Conservation (phyloP, 2,113 vertebrate genomes). For the Hippocampus mohnikei region DNA sequence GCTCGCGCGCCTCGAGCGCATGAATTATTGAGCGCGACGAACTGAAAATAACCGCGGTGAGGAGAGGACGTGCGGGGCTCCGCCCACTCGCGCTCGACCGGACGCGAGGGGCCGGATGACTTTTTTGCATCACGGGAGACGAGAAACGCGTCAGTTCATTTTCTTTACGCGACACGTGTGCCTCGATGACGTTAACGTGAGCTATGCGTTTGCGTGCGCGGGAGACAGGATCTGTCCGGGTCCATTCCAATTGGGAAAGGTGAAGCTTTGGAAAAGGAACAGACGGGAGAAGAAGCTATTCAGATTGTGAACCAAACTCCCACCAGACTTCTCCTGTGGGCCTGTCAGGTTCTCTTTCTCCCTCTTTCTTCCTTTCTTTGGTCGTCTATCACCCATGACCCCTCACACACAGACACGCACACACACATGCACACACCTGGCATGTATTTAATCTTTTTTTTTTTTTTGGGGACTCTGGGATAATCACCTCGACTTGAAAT, state of each 20-base stretch:
- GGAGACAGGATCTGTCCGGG: background rate
- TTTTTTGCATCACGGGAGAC: slow-evolving; percentile 23
- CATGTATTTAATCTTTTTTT: slow-evolving; percentile 67
- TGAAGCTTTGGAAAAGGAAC: slow-evolving; percentile 30
- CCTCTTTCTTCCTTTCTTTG: slow-evolving; percentile 9
- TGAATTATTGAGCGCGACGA: slow-evolving; percentile 72
- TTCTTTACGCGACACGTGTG: slow-evolving; percentile 11
- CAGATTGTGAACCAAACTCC: slow-evolving; percentile 49
- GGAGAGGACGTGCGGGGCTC: slow-evolving; percentile 33
- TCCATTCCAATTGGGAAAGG: slow-evolving; percentile 12
- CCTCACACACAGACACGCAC: slow-evolving; percentile 36
- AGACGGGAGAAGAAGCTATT: slow-evolving; percentile 53
- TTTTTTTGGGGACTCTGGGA: slow-evolving; percentile 29
- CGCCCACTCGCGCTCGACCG: slow-evolving; percentile 36
- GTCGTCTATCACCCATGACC: slow-evolving; percentile 46
- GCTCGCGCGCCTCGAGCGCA: slow-evolving; percentile 48
- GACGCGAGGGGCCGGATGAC: slow-evolving; percentile 24
- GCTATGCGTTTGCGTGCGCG: background rate
- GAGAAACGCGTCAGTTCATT: slow-evolving; percentile 6
- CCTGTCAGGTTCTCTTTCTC: slow-evolving; percentile 43
- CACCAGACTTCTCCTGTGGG: slow-evolving; percentile 44
- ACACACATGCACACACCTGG: slow-evolving; percentile 61
- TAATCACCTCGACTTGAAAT: slow-evolving; percentile 65
- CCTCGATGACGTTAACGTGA: background rate
- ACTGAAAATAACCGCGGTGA: slow-evolving; percentile 68